Conservation (phyloP, 2,888 invertebrate genomes). For the Yponomeuta cagnagella region DNA sequence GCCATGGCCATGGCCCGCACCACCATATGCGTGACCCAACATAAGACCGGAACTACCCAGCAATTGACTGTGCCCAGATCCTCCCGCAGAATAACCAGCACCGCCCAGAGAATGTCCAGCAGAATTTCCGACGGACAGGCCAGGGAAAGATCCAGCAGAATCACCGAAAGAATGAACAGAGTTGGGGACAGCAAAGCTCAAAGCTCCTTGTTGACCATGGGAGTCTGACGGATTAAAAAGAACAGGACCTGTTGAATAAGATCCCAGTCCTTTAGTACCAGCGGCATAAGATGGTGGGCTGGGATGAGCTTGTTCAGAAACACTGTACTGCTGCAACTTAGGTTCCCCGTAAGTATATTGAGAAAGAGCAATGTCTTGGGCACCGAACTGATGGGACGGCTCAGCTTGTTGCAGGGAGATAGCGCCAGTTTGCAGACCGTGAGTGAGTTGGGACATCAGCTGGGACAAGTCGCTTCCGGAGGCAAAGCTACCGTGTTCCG, state of each 20-base stretch:
- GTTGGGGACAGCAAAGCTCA: conserved; percentile 37
- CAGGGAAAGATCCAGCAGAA: conserved; percentile 22
- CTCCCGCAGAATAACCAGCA: conserved; percentile 15
- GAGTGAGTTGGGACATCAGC: conserved; percentile 59
- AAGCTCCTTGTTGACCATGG: conserved; percentile 36
- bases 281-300: conserved; percentile 54
- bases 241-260: conserved; percentile 64
- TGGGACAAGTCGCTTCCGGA: conserved; percentile 52
- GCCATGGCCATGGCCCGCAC: conserved; percentile 7
- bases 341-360: conserved; percentile 48
- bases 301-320: conserved; percentile 41
- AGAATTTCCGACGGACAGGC: conserved; percentile 27
- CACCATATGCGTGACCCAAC: conserved; percentile 16
- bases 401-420: conserved; percentile 47
- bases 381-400: conserved; percentile 29
- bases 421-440: conserved; percentile 54
- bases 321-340: conserved; percentile 46
- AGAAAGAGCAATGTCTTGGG: conserved; percentile 43
- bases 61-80: conserved; percentile 17
- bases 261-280: conserved; percentile 62
- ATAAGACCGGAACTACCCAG: conserved; percentile 17
- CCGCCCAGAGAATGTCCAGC: conserved; percentile 22
- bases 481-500: conserved; percentile 39
- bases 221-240: conserved; percentile 46
- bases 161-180: conserved; percentile 36